phyloP scores from a whole-genome alignment of 2,888 invertebrate species.

The Caenorhabditis japonica region DNA sequence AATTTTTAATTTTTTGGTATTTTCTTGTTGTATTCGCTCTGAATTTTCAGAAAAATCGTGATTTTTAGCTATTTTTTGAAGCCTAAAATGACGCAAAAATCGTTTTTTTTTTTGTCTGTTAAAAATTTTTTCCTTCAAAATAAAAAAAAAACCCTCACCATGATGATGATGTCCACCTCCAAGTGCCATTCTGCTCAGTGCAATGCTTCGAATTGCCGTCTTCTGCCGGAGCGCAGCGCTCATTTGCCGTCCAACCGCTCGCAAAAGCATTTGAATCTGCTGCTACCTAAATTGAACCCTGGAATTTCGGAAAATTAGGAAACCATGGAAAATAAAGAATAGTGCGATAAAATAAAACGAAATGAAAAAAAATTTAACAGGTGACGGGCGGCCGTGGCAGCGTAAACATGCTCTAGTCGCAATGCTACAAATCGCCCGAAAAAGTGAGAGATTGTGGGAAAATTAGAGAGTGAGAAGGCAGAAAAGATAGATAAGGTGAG shows the following conservation, averaged over 20 bases:
- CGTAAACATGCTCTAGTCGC: constrained; percentile 48
- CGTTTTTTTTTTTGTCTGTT: too few relatives aligned
- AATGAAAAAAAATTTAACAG: constrained; percentile 2
- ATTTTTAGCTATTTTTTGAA: too few relatives aligned
- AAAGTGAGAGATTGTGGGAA: constrained; percentile 1
- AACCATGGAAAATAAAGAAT: constrained; percentile 18
- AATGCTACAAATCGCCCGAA: constrained; percentile 22
- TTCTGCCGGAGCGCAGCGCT: constrained; percentile 23
- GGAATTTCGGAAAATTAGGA: constrained; percentile 6
- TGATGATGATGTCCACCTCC: constrained; percentile 58
- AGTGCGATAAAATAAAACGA: background rate
- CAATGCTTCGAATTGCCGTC: constrained; percentile 32
- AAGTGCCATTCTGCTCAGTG: constrained; percentile 32
- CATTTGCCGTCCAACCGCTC: constrained; percentile 47
- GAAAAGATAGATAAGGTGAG: constrained; percentile 8
- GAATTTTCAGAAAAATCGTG: too few relatives aligned
- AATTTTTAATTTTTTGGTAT: too few relatives aligned
- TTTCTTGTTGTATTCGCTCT: too few relatives aligned
- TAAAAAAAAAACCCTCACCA: too few relatives aligned
- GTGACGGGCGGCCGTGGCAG: constrained; percentile 40
- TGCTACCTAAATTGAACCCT: too few relatives aligned
- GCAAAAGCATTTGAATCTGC: constrained; percentile 43
- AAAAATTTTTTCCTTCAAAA: too few relatives aligned
- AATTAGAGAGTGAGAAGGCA: background rate
- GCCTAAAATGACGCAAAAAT: too few relatives aligned